Base-by-base conservation (phyloP, 2,113 vertebrate species). In the Mesembrinibis cayennensis region DNA sequence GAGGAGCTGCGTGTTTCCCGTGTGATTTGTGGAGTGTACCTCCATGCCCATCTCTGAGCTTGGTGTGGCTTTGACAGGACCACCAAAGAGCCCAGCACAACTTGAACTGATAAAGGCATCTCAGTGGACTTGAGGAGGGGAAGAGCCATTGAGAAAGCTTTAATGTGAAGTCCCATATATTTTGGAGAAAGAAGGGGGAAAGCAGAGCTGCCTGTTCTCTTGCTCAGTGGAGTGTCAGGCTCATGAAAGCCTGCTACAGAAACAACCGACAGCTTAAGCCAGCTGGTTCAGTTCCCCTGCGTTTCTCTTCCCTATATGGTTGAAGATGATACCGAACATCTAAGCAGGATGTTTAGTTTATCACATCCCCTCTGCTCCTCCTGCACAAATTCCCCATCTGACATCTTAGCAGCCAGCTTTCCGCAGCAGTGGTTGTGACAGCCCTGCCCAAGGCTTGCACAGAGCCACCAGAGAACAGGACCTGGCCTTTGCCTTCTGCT, bases 301-400 rank as follows among this genome's bases (percentile, higher is more conserved):
- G 0, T 88, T 95, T 91, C 62, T 89, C 55, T 26, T 92, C 21
- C 29, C 17, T 78, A 2, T 56, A 7, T 72, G 36, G 82, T 61
- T 79, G 88, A 82, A 95, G 55, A 77, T 65, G 87, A 47, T 30
- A 19, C 16, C 61, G 69, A 93, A 59, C 80, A 9, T 34, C 70
- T 30, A 83, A 87, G 72, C 90, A 91, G 61, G 61, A 67, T 91
- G 80, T 90, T 93, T 71, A n/a, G 72, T 81, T 94, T 92, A 82
- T 93, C 63, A 32, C 59, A 42, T 81, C 80, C 47, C n/a, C 76
- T 92, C 59, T 45, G 53, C 59, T 93, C 23, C 81, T 95, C 25
- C 86, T 58, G 85, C 45, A 23, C 78, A 72, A 86, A 50, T 85
- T 78, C 82, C 0, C 0, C 62, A 38, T 70, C 72, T 88, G 87